Conservation (phyloP, 2,888 invertebrate genomes). For the Diplolepis rosae region DNA sequence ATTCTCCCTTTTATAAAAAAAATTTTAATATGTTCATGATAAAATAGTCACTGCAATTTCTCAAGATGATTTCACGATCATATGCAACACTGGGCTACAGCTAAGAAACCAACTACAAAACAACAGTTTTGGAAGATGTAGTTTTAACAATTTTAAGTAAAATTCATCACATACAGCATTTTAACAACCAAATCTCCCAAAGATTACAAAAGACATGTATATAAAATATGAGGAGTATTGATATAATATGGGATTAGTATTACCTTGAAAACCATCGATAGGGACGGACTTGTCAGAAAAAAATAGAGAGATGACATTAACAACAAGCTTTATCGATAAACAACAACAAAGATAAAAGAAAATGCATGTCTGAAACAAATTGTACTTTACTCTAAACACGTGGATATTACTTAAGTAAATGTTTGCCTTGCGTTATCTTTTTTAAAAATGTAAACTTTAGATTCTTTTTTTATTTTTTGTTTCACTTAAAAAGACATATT, state of each 20-base stretch:
- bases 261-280: slow-evolving; percentile 75
- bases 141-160: slow-evolving; percentile 51
- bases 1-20: background rate
- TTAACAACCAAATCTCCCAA: slow-evolving; percentile 62
- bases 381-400: slow-evolving; percentile 28
- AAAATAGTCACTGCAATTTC: slow-evolving; percentile 13
- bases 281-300: slow-evolving; percentile 75
- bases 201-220: slow-evolving; percentile 62
- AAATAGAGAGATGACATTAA: slow-evolving; percentile 75
- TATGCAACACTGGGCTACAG: slow-evolving; percentile 56
- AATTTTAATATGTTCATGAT: slow-evolving; percentile 11
- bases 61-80: slow-evolving; percentile 27
- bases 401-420: slow-evolving; percentile 51
- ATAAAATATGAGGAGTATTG: slow-evolving; percentile 72
- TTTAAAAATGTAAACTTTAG: background rate
- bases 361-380: slow-evolving; percentile 60
- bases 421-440: slow-evolving; percentile 53
- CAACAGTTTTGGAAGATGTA: slow-evolving; percentile 62
- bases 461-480: slow-evolving; percentile 22
- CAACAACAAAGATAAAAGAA: slow-evolving; percentile 70
- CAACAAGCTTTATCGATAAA: slow-evolving; percentile 72
- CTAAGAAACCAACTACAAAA: slow-evolving; percentile 63
- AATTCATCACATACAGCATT: background rate
- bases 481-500: background rate
- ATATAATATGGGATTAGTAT: slow-evolving; percentile 74